Percentiles rank a stretch among this genome's conserved stretches.
phyloP scores from a whole-genome alignment of 2,888 invertebrate genomes.

The Polyploca ridens region DNA sequence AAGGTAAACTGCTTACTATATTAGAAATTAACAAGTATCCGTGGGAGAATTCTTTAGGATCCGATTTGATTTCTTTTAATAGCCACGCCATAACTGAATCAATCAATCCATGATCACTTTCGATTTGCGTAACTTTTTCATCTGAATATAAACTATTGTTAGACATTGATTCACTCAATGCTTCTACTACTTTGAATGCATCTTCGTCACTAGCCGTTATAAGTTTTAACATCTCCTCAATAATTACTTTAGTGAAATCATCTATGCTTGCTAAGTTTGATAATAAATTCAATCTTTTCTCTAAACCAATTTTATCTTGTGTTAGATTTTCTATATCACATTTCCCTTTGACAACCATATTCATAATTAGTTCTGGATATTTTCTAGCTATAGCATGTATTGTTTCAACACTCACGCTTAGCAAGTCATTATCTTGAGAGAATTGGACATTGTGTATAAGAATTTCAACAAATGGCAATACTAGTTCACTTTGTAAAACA shows the following conservation, averaged over 20 bases:
- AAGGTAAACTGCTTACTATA: conserved; percentile 63
- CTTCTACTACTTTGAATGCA: conserved; percentile 63
- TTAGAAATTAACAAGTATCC: conserved; percentile 65
- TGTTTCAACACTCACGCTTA: conserved; percentile 73
- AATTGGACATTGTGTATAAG: conserved; percentile 78
- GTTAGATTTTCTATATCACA: conserved; percentile 65
- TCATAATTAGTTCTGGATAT: conserved; percentile 82
- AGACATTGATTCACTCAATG: conserved; percentile 63
- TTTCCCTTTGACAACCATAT: conserved; percentile 74
- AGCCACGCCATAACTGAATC: conserved; percentile 70
- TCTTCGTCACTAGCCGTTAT: conserved; percentile 53
- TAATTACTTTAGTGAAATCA: conserved; percentile 75
- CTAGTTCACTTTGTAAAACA: conserved; percentile 71
- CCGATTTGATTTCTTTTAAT: conserved; percentile 52
- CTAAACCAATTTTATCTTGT: conserved; percentile 55
- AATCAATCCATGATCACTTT: conserved; percentile 73
- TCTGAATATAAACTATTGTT: conserved; percentile 59
- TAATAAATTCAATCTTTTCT: conserved; percentile 73
- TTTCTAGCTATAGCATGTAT: conserved; percentile 80
- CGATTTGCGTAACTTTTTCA: conserved; percentile 69
- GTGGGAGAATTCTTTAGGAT: conserved; percentile 51
- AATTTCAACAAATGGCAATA: conserved; percentile 80
- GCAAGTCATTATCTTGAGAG: conserved; percentile 68
- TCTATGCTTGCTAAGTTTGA: conserved; percentile 76
- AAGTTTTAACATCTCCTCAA: conserved; percentile 71